Conservation (phyloP, 2,113 vertebrate species). For the Scalopus aquaticus region DNA sequence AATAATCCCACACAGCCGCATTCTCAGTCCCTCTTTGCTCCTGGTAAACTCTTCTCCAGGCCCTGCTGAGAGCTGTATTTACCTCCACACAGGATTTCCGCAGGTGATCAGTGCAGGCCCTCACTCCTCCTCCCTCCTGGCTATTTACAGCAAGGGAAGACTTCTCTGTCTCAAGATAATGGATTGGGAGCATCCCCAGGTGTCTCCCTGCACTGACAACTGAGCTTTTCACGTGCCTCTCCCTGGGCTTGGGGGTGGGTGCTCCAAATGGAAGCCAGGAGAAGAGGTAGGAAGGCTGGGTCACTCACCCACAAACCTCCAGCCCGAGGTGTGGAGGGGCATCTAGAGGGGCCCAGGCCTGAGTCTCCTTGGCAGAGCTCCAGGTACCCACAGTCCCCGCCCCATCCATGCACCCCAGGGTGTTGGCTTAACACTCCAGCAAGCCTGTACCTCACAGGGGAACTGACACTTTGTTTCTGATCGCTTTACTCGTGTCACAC, state of each 20-base stretch:
- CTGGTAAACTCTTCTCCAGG: slow-evolving; percentile 32
- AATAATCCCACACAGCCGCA: neutral
- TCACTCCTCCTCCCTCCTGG: neutral
- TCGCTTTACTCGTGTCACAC: neutral
- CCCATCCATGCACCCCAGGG: neutral
- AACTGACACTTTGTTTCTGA: neutral
- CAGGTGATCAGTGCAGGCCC: neutral
- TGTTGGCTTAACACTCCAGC: neutral
- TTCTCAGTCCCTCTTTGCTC: neutral
- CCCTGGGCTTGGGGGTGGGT: fast-evolving
- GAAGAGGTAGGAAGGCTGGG: neutral
- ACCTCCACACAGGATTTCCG: slow-evolving; percentile 55
- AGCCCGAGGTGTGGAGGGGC: neutral
- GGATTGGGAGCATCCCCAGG: neutral
- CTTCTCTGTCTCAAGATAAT: neutral
- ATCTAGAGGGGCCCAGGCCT: neutral
- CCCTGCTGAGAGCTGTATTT: neutral
- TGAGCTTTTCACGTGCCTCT: too few relatives aligned
- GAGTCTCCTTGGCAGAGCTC: neutral
- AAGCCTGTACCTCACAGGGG: neutral
- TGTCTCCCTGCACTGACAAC: neutral
- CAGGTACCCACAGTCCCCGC: fast-evolving
- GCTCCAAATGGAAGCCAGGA: neutral
- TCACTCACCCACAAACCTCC: neutral
- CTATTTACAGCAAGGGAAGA: neutral